A percentile compares a stretch with the other conserved stretches of the same genome.
These are phyloP conservation scores for Atherinomorus stipes DNA, from an alignment of 2,113 vertebrate species.

Conservation along the genomic window DNA sequence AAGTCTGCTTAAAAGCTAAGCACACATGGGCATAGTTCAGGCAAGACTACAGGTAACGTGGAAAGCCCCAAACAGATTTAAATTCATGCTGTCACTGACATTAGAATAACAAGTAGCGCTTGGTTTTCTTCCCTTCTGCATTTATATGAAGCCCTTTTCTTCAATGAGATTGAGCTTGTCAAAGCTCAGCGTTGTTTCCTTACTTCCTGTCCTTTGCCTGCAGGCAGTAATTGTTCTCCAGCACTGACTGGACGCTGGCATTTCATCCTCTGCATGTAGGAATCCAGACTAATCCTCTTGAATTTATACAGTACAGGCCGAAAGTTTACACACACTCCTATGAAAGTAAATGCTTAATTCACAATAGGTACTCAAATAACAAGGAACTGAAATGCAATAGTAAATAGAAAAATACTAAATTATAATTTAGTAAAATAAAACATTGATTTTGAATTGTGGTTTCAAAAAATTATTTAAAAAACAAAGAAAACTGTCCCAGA, in stretches of 20 bases:
- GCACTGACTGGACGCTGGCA: constrained; percentile 25
- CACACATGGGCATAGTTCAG: neutral
- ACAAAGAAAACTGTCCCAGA: too few relatives aligned
- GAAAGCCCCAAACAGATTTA: neutral
- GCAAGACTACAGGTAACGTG: neutral
- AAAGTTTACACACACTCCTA: too few relatives aligned
- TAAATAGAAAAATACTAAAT: too few relatives aligned
- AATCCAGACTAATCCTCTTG: constrained; percentile 2
- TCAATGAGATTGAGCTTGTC: constrained; percentile 46
- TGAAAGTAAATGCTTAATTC: too few relatives aligned
- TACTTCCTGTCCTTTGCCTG: constrained; percentile 14
- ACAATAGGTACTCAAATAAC: too few relatives aligned
- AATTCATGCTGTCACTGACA: constrained; percentile 5
- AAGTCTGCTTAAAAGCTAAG: neutral
- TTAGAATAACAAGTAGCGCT: constrained; percentile 31
- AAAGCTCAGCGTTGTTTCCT: constrained; percentile 37
- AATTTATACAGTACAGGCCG: neutral
- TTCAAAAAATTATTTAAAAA: too few relatives aligned
- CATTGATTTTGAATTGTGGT: too few relatives aligned
- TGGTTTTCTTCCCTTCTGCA: constrained; percentile 2
- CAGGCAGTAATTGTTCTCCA: constrained; percentile 46
- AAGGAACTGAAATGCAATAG: too few relatives aligned
- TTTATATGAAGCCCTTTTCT: constrained; percentile 35
- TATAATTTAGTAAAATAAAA: too few relatives aligned
- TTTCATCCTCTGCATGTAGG: neutral